These are phyloP conservation scores for Sacculina carcini DNA, from an alignment of 2,888 invertebrate species.

Conservation along the genomic window DNA sequence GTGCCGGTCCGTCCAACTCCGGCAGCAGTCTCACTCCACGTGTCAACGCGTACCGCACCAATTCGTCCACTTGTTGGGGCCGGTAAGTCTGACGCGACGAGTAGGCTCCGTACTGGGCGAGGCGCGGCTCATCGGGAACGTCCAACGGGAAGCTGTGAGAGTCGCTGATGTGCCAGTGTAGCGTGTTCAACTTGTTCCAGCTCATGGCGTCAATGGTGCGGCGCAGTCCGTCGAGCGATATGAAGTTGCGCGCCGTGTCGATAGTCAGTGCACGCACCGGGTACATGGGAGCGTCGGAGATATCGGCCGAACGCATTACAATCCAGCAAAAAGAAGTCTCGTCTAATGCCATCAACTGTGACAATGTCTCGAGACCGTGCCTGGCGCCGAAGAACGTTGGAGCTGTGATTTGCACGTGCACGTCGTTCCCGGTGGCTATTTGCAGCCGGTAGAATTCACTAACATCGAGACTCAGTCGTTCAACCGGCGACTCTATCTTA, in stretches of 20 bases:
- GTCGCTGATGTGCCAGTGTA: slow-evolving; percentile 26
- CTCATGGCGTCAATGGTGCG: slow-evolving; percentile 13
- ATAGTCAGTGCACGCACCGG: slow-evolving; percentile 27
- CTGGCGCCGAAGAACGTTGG: slow-evolving; percentile 13
- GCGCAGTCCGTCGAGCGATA: slow-evolving; percentile 10
- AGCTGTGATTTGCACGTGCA: slow-evolving; percentile 7
- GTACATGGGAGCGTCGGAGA: slow-evolving; percentile 25
- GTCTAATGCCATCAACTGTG: slow-evolving; percentile 12
- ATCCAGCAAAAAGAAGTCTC: slow-evolving; percentile 8
- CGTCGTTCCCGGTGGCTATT: neutral
- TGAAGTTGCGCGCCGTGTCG: slow-evolving; percentile 24
- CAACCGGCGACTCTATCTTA: neutral
- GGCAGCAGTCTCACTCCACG: slow-evolving; percentile 66
- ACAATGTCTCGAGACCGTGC: slow-evolving; percentile 13
- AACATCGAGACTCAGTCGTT: neutral
- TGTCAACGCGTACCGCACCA: slow-evolving; percentile 46
- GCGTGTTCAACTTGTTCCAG: slow-evolving; percentile 21
- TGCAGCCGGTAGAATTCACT: slow-evolving; percentile 9
- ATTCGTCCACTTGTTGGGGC: slow-evolving; percentile 35
- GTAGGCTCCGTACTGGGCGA: slow-evolving; percentile 13
- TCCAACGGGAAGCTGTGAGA: slow-evolving; percentile 28
- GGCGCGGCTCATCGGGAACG: slow-evolving; percentile 16
- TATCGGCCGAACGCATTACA: slow-evolving; percentile 7
- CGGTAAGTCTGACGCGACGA: slow-evolving; percentile 32
- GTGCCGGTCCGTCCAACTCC: slow-evolving; percentile 75